phyloP scores from a whole-genome alignment of 2,113 vertebrate genomes.

The Vombatus ursinus region DNA sequence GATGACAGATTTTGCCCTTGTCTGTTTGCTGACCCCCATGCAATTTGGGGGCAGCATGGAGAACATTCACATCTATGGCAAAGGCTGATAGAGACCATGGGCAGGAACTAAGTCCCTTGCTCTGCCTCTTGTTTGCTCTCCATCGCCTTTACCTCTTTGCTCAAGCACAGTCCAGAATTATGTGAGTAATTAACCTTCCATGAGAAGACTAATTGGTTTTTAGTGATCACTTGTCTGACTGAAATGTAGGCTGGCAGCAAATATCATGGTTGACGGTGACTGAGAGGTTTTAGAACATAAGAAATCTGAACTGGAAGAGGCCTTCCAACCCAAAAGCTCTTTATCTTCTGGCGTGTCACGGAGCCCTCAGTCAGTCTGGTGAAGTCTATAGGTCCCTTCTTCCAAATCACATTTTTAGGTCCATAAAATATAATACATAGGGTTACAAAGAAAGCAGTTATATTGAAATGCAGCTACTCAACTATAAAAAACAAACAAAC shows the following conservation, averaged over 20 bases:
- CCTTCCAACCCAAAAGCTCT: background rate
- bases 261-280: background rate
- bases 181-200: background rate
- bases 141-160: background rate
- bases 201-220: background rate
- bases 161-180: background rate
- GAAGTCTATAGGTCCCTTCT: background rate
- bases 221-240: background rate
- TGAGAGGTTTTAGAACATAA: background rate
- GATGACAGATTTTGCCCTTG: background rate
- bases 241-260: background rate
- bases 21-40: background rate
- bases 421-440: background rate
- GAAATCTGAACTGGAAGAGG: background rate
- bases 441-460: background rate
- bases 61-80: background rate
- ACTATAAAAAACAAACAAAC: background rate
- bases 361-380: background rate
- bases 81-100: background rate
- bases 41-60: background rate
- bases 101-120: background rate
- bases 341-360: background rate
- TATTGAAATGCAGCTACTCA: background rate
- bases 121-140: background rate
- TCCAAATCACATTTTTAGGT: background rate